A percentile compares a stretch with the other conserved stretches of the same genome.
Evolutionary conservation across 2,113 vertebrate genomes (phyloP).

Genomic region (Paramisgurnus dabryanus): DNA sequence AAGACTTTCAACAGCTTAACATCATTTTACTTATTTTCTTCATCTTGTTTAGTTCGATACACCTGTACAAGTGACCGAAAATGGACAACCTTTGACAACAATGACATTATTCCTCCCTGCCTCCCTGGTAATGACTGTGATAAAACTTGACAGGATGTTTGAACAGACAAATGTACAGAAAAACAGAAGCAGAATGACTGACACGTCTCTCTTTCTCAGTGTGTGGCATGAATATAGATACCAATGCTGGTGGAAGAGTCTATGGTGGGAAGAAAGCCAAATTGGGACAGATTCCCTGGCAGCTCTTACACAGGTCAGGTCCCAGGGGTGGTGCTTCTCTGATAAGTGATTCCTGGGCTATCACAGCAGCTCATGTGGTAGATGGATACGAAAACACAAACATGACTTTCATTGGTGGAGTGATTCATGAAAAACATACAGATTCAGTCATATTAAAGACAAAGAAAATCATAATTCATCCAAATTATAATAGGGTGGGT

Average conservation of each 20-base stretch:
- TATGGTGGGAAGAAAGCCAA: conserved; percentile 57
- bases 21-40: neutral
- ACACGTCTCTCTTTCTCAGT: neutral
- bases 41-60: conserved; percentile 54
- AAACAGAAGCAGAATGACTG: neutral
- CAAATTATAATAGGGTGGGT: conserved; percentile 6
- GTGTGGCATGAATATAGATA: conserved; percentile 18
- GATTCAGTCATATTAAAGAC: neutral
- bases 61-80: conserved; percentile 66
- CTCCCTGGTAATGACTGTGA: conserved; percentile 62
- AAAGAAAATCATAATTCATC: conserved; percentile 38
- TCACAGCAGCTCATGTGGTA: conserved; percentile 41
- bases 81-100: conserved; percentile 59
- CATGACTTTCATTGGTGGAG: conserved; percentile 27
- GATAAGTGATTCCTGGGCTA: conserved; percentile 50
- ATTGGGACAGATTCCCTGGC: conserved; percentile 67
- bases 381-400: neutral
- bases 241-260: conserved; percentile 33
- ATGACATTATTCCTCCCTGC: conserved; percentile 59
- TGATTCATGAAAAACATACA: neutral
- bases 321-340: conserved; percentile 41
- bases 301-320: conserved; percentile 42
- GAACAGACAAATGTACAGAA: neutral
- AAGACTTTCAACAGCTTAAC: neutral
- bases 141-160: neutral